Evolutionary conservation across 2,797 vertebrate species (phyloP), one percentile per base, ranked within the genome.

Genomic region (Micromesistius poutassou): DNA sequence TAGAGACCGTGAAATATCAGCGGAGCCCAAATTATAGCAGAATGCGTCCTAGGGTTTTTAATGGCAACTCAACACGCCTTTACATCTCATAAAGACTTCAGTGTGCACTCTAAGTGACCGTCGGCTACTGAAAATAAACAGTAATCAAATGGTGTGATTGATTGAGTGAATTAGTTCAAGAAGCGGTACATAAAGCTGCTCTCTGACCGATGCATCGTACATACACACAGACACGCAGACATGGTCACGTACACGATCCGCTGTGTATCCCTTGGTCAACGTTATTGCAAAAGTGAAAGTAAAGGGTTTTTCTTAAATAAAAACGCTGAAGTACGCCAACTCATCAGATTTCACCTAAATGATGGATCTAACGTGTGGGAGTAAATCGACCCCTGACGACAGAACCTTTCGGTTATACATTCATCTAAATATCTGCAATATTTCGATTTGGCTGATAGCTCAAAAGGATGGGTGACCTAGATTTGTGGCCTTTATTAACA

Each of bases 111-210:
- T 83, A 87, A 90, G 88, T 89, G 91, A 90, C 90, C 87, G 70
- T 87, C 75, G 81, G 90, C 86, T 90, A 86, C 84, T 89, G 87
- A 91, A 94, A 93, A 93, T 92, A 94, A 93, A 93, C 91, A 92
- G 83, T 83, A 87, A 92, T 92, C 91, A 91, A 91, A 91, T 87
- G 77, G 87, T 89, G 88, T 91, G 88, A 92, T 92, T 89, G 92
- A 93, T 90, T 84, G 87, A 86, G 91, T 89, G 85, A 89, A 92
- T 93, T 90, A 89, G 86, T 83, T 82, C 80, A 77, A 86, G 85
- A 80, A 87, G 83, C 85, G 72, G 79, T 81, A 72, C 1, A 19
- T 73, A 10, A 4, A 50, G 46, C 46, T 50, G 46, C 19, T 19
- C 46, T 50, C 46, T 50, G 4, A 42, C 46, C 55, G 9, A 62